Conservation (phyloP, 2,113 vertebrate species). For the Pristiophorus japonicus region DNA sequence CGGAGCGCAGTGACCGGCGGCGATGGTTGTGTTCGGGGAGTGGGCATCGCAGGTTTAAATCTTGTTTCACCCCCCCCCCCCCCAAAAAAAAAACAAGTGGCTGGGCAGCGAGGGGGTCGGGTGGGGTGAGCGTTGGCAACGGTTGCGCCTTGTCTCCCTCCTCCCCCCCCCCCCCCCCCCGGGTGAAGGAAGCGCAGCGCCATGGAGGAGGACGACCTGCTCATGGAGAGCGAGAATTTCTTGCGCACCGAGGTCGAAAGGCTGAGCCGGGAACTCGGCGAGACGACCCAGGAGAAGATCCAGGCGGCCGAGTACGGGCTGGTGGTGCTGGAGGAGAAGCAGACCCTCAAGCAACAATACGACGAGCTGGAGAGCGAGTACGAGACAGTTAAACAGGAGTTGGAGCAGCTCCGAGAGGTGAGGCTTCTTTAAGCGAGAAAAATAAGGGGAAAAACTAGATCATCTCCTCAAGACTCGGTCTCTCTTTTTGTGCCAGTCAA, state of each 20-base stretch:
- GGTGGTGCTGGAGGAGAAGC: slow-evolving; percentile 93
- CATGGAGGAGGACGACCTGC: slow-evolving; percentile 73
- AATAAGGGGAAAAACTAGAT: background rate
- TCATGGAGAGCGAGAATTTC: slow-evolving; percentile 80
- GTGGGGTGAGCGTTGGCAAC: too few relatives aligned
- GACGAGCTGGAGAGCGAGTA: slow-evolving; percentile 87
- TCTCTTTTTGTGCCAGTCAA: background rate
- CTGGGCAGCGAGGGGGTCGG: background rate
- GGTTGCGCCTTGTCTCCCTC: too few relatives aligned
- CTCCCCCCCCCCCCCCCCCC: too few relatives aligned
- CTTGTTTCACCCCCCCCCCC: background rate
- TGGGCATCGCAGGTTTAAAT: background rate
- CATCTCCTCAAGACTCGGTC: background rate
- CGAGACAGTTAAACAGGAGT: slow-evolving; percentile 76
- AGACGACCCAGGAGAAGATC: slow-evolving; percentile 90
- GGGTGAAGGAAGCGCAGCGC: slow-evolving; percentile 57
- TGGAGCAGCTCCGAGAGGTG: slow-evolving; percentile 94
- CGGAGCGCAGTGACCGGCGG: background rate
- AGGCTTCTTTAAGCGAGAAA: slow-evolving; percentile 19
- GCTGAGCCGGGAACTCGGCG: slow-evolving; percentile 77
- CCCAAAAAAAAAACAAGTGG: too few relatives aligned
- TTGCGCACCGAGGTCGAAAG: slow-evolving; percentile 78
- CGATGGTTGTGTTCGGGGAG: background rate
- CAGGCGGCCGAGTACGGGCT: slow-evolving; percentile 93
- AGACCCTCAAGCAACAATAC: slow-evolving; percentile 82